Evolutionary conservation across 2,888 invertebrate species (phyloP).

Genomic region (Octonoba sinensis): DNA sequence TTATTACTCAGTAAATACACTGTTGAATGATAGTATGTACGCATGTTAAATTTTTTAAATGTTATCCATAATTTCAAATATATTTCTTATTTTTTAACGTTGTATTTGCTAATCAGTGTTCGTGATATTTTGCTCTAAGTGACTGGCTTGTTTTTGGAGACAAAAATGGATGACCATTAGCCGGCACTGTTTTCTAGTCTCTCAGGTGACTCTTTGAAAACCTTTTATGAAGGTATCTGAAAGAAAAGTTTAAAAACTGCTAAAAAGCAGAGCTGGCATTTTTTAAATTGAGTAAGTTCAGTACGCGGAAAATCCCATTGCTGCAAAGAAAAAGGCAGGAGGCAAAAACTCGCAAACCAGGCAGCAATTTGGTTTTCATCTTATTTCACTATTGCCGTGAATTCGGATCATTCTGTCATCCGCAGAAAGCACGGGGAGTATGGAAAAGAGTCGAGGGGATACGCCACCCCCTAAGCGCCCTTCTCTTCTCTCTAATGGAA

Average conservation of each 20-base stretch:
- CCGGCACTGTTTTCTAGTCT: no score
- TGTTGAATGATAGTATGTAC: no score
- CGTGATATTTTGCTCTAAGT: no score
- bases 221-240: neutral
- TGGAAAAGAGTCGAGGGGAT: slow-evolving; percentile 24
- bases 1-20: no score
- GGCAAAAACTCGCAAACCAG: slow-evolving; percentile 34
- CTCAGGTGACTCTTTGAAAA: no score
- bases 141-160: no score
- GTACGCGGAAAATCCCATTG: slow-evolving; percentile 47
- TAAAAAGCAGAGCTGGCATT: slow-evolving; percentile 13
- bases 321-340: slow-evolving; percentile 15
- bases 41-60: no score
- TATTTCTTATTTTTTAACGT: no score
- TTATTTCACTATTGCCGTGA: slow-evolving; percentile 55
- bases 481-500: slow-evolving; percentile 59
- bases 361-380: slow-evolving; percentile 59
- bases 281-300: slow-evolving; percentile 33
- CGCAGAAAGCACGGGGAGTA: slow-evolving; percentile 27
- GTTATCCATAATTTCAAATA: no score
- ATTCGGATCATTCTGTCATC: slow-evolving; percentile 58
- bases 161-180: no score
- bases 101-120: no score
- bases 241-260: neutral
- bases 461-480: slow-evolving; percentile 22